These are phyloP conservation scores for Coleophora flavipennella DNA, from an alignment of 2,888 invertebrate genomes.

Conservation along the genomic window DNA sequence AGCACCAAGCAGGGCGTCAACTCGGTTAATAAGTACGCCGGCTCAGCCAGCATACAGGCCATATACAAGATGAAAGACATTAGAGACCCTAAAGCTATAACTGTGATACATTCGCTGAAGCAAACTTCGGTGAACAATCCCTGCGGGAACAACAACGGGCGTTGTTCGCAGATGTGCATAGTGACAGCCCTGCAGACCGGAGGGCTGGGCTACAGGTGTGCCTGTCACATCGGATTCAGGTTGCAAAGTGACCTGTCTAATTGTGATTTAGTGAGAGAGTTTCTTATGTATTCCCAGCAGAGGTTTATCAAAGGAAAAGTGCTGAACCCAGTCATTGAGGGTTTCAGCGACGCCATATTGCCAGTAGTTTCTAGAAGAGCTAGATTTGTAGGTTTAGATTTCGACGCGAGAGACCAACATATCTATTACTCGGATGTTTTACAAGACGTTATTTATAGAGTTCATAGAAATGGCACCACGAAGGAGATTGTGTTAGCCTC, in stretches of 20 bases:
- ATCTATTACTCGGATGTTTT: constrained; percentile 98
- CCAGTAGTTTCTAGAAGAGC: constrained; percentile 94
- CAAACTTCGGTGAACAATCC: constrained; percentile 86
- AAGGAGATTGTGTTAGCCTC: constrained; percentile 93
- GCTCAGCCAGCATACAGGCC: constrained; percentile 82
- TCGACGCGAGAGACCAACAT: constrained; percentile 89
- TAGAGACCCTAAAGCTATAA: constrained; percentile 86
- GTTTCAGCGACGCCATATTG: constrained; percentile 95
- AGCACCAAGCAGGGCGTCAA: constrained; percentile 91
- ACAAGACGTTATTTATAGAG: constrained; percentile 93
- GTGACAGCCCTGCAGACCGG: constrained; percentile 83
- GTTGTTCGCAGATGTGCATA: constrained; percentile 95
- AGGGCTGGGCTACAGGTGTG: constrained; percentile 90
- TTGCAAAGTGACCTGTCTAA: constrained; percentile 81
- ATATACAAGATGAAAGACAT: constrained; percentile 87
- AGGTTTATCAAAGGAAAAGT: constrained; percentile 96
- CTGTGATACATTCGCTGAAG: constrained; percentile 83
- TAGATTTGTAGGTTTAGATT: constrained; percentile 95
- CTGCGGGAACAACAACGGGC: constrained; percentile 89
- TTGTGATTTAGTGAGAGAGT: constrained; percentile 87
- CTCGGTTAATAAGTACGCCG: constrained; percentile 89
- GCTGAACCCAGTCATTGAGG: constrained; percentile 87
- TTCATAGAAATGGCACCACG: constrained; percentile 83
- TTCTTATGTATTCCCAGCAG: constrained; percentile 96
- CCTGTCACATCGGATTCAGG: constrained; percentile 90